Evolutionary conservation across 2,888 invertebrate species (phyloP).

Genomic region (Amphipyra berbera): DNA sequence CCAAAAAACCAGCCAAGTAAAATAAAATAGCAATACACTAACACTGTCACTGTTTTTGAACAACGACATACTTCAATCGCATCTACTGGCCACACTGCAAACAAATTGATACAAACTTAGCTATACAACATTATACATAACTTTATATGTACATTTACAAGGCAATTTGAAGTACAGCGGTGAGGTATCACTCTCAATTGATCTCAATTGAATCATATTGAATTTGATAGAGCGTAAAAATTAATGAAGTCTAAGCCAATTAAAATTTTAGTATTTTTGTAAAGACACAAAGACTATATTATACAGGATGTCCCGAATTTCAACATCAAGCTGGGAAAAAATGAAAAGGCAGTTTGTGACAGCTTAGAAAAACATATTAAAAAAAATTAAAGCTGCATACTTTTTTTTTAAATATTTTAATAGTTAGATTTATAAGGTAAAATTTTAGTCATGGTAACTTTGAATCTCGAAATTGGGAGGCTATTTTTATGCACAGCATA

Average conservation of each 20-base stretch:
- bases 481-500: too few relatives aligned
- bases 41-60: constrained; percentile 85
- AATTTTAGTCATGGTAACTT: too few relatives aligned
- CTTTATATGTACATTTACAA: not conserved
- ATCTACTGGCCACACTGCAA: constrained; percentile 52
- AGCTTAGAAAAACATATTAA: too few relatives aligned
- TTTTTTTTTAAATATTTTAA: too few relatives aligned
- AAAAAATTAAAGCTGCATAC: too few relatives aligned
- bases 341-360: too few relatives aligned
- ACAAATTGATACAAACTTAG: constrained; percentile 47
- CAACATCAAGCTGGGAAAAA: too few relatives aligned
- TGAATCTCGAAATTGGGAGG: too few relatives aligned
- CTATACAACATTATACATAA: constrained; percentile 5
- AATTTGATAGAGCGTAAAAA: constrained; percentile 36
- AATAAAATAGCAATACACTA: constrained; percentile 67
- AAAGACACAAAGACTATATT: too few relatives aligned
- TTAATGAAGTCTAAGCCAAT: constrained; percentile 11
- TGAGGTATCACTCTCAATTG: constrained; percentile 44
- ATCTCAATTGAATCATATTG: constrained; percentile 46
- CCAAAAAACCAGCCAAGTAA: constrained; percentile 22
- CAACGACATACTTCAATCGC: constrained; percentile 77
- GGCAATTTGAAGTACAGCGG: constrained; percentile 22
- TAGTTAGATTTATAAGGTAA: too few relatives aligned
- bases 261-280: constrained; percentile 13
- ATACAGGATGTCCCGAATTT: too few relatives aligned